These are phyloP conservation scores for Barnardius zonarius DNA, from an alignment of 2,113 vertebrate genomes.

Conservation along the genomic window DNA sequence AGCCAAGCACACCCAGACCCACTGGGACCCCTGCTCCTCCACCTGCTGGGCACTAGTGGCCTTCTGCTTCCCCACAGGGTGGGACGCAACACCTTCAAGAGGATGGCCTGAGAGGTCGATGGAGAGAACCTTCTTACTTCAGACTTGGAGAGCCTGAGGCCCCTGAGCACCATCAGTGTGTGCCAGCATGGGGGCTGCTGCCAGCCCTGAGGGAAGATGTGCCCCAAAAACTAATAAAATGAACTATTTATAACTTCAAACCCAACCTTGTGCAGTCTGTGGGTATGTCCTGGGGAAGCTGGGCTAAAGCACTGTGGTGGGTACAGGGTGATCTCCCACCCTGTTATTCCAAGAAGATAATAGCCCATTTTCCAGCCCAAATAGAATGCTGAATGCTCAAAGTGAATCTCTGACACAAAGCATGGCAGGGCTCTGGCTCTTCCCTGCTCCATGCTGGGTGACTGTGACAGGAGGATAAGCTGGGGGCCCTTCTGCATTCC, in stretches of 20 bases:
- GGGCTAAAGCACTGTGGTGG: rapidly evolving
- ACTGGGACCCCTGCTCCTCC: background rate
- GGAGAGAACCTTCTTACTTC: rapidly evolving
- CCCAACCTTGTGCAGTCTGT: background rate
- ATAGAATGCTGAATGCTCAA: too few relatives aligned
- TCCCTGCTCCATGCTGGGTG: rapidly evolving
- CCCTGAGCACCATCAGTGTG: rapidly evolving
- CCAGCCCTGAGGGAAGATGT: rapidly evolving
- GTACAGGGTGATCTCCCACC: background rate
- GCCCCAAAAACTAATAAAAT: rapidly evolving
- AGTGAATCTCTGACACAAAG: background rate
- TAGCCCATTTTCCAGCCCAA: background rate
- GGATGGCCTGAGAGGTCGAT: rapidly evolving
- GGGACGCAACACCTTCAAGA: background rate
- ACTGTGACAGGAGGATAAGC: background rate
- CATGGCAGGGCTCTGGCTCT: background rate
- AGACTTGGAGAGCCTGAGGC: rapidly evolving
- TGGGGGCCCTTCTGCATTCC: background rate
- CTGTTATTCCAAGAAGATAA: background rate
- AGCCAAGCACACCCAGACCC: background rate
- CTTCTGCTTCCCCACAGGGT: background rate
- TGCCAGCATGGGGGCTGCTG: background rate
- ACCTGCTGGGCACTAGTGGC: rapidly evolving
- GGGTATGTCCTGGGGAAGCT: background rate
- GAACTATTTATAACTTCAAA: background rate